These are phyloP conservation scores for Penelope pileata DNA, from an alignment of 2,113 vertebrate species.

Conservation along the genomic window DNA sequence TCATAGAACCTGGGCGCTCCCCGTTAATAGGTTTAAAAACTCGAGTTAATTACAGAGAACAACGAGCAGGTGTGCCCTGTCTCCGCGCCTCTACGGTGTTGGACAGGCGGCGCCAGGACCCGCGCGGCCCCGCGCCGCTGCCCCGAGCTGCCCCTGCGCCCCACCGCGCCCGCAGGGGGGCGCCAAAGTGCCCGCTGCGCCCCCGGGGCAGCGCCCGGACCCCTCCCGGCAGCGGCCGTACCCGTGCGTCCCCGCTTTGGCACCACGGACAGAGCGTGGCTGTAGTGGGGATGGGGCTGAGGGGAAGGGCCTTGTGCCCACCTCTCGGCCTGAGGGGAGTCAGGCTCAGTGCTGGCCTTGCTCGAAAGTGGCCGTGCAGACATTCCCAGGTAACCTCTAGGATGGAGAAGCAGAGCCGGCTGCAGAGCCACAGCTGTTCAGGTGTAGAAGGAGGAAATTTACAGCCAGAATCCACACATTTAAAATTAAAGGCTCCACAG, in stretches of 20 bases:
- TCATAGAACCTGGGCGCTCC: no score
- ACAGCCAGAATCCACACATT: rapidly evolving
- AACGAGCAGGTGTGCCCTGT: no score
- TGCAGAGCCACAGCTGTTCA: neutral
- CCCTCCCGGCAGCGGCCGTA: no score
- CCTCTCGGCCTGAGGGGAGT: no score
- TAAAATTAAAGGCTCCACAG: neutral
- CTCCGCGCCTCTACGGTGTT: no score
- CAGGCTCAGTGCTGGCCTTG: no score
- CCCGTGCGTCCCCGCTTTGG: no score
- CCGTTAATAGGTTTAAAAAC: no score
- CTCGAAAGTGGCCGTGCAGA: rapidly evolving
- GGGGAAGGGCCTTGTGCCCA: no score
- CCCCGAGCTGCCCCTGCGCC: neutral
- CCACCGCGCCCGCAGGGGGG: neutral
- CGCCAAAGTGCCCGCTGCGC: neutral
- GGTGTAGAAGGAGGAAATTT: neutral
- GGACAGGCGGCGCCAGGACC: neutral
- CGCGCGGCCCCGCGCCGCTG: neutral
- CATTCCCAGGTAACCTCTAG: rapidly evolving
- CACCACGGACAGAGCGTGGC: no score
- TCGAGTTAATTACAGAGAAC: no score
- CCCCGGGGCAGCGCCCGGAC: no score
- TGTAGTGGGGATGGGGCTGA: neutral
- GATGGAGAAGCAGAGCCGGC: neutral